Conservation (phyloP, 2,113 vertebrate species). For the Mesoclemmys tuberculata region DNA sequence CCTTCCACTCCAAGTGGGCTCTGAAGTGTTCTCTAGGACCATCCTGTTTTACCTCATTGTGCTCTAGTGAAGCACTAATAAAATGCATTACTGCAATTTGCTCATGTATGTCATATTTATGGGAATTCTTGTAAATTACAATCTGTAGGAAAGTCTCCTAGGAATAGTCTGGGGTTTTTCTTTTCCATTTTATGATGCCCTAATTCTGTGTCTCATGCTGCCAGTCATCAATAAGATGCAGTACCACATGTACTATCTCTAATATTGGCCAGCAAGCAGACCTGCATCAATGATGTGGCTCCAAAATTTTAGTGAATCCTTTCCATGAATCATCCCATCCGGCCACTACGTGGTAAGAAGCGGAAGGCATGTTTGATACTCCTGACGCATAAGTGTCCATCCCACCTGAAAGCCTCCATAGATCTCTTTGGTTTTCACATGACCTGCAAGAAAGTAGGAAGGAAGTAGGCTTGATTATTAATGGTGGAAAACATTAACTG, state of each 20-base stretch:
- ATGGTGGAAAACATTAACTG: background rate
- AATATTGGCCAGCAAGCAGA: conserved; percentile 11
- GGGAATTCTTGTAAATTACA: conserved; percentile 18
- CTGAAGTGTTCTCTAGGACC: background rate
- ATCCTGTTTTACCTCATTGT: conserved; percentile 19
- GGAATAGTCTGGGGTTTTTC: conserved; percentile 8
- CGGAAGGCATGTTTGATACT: background rate
- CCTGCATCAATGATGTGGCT: background rate
- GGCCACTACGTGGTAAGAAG: conserved; percentile 2
- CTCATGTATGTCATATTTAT: conserved; percentile 47
- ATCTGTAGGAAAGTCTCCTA: conserved; percentile 43
- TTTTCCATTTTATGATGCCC: conserved; percentile 34
- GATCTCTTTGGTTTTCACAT: background rate
- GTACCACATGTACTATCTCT: conserved; percentile 4
- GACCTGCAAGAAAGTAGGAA: background rate
- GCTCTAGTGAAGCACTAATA: conserved; percentile 53
- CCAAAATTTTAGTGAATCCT: conserved; percentile 18
- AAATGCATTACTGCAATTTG: conserved; percentile 48
- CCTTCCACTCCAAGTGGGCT: background rate
- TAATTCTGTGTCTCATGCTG: conserved; percentile 53
- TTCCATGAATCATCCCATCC: conserved; percentile 44
- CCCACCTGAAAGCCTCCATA: background rate
- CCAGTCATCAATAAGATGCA: background rate
- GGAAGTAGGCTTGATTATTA: background rate
- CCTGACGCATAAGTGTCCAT: background rate